A percentile compares a stretch with the other conserved stretches of the same genome.
Evolutionary conservation across 2,797 vertebrate species (phyloP).

Genomic region (Sebastes vulpes): DNA sequence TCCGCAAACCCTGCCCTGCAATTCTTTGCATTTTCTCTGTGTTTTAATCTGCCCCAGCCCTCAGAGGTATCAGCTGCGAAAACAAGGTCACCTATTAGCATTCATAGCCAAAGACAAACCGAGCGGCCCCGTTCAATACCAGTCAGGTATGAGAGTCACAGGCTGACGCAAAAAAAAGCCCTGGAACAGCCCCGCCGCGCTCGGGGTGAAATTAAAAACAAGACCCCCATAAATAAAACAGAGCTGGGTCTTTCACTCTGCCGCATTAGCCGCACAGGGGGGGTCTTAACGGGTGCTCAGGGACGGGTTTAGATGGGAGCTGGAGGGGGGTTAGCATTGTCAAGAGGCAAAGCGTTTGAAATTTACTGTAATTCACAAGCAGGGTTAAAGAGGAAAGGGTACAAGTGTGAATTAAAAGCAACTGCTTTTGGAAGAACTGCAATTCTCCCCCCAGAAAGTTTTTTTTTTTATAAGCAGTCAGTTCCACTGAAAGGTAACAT

Average conservation of each 20-base stretch:
- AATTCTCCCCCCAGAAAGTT: background rate
- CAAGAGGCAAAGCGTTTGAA: slow-evolving; percentile 37
- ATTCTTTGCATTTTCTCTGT: slow-evolving; percentile 52
- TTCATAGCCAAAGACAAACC: slow-evolving; percentile 73
- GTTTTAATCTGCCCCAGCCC: slow-evolving; percentile 64
- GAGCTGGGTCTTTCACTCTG: slow-evolving; percentile 52
- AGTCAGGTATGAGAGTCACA: slow-evolving; percentile 62
- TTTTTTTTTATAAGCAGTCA: slow-evolving; percentile 26
- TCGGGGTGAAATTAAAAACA: slow-evolving; percentile 78
- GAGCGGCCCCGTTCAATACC: slow-evolving; percentile 59
- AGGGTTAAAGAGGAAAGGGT: slow-evolving; percentile 26
- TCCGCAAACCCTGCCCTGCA: background rate
- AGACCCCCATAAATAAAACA: slow-evolving; percentile 82
- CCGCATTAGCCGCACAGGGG: slow-evolving; percentile 53
- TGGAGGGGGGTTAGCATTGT: slow-evolving; percentile 43
- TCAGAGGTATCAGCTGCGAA: slow-evolving; percentile 67
- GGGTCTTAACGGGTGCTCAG: slow-evolving; percentile 58
- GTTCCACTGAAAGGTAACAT: slow-evolving; percentile 42
- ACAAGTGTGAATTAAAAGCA: background rate
- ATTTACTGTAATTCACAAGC: slow-evolving; percentile 40
- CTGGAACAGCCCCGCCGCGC: slow-evolving; percentile 15
- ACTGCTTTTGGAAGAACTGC: slow-evolving; percentile 1
- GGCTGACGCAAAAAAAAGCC: slow-evolving; percentile 32
- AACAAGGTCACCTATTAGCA: slow-evolving; percentile 86
- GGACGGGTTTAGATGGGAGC: slow-evolving; percentile 53